Conservation (phyloP, 2,113 vertebrate genomes). For the Halichoerus grypus region DNA sequence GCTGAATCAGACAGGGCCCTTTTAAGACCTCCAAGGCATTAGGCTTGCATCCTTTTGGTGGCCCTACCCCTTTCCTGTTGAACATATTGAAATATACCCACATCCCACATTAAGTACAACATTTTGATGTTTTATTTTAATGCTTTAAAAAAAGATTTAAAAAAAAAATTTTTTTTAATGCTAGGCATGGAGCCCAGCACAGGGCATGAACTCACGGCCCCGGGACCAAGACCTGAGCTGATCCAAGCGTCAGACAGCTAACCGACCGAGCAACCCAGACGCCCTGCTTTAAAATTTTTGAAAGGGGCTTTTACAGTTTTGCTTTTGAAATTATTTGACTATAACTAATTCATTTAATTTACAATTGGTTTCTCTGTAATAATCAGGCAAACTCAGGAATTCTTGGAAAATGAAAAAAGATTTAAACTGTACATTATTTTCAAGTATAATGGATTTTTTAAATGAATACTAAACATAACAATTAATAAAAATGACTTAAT, state of each 20-base stretch:
- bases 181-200: not conserved
- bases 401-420: not conserved
- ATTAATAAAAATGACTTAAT: not conserved
- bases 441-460: not conserved
- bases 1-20: not conserved
- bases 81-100: not conserved
- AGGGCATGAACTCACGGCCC: not conserved
- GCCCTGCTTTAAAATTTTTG: not conserved
- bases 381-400: conserved; percentile 14
- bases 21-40: not conserved
- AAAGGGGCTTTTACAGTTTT: not conserved
- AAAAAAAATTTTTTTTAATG: not conserved
- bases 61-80: not conserved
- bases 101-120: not conserved
- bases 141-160: not conserved
- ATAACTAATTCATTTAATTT: conserved; percentile 27
- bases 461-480: not conserved
- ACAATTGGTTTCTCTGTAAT: not conserved
- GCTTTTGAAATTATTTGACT: conserved; percentile 7
- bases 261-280: not conserved
- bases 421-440: conserved; percentile 3
- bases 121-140: not conserved
- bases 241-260: not conserved
- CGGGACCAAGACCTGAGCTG: not conserved
- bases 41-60: not conserved